These are phyloP conservation scores for Conus betulinus DNA, from an alignment of 1,140 invertebrate genomes.

Conservation along the genomic window DNA sequence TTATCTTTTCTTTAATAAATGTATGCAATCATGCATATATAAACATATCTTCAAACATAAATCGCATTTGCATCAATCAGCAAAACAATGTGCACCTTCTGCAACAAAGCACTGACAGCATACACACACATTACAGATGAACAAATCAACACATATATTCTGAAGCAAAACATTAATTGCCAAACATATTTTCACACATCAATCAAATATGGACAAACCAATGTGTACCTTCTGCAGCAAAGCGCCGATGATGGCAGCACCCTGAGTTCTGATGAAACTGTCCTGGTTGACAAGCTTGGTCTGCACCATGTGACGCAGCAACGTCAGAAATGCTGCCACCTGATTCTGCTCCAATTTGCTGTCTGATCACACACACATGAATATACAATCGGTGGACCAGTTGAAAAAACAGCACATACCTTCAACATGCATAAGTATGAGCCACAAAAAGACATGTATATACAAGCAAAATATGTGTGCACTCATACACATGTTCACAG, in stretches of 20 bases:
- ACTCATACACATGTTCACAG: not conserved
- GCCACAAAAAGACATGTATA: not conserved
- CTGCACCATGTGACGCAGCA: constrained; percentile 80
- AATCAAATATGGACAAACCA: too few relatives aligned
- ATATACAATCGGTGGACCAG: not conserved
- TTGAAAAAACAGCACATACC: too few relatives aligned
- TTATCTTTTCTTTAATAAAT: too few relatives aligned
- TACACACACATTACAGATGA: too few relatives aligned
- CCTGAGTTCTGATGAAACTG: constrained; percentile 78
- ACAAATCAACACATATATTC: too few relatives aligned
- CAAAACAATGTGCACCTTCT: not conserved
- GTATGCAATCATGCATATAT: too few relatives aligned
- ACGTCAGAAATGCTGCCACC: constrained; percentile 80
- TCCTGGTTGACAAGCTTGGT: constrained; percentile 80
- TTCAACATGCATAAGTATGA: too few relatives aligned
- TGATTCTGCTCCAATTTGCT: constrained; percentile 81
- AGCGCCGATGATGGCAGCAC: constrained; percentile 79
- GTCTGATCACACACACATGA: constrained; percentile 72
- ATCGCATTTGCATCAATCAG: not conserved
- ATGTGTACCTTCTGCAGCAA: constrained; percentile 78
- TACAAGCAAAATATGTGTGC: not conserved
- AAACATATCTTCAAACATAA: too few relatives aligned
- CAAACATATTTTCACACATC: too few relatives aligned
- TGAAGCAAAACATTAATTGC: too few relatives aligned
- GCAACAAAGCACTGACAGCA: too few relatives aligned